These are phyloP conservation scores for Dendrocopos noguchii DNA, from an alignment of 2,113 vertebrate genomes.

Conservation along the genomic window DNA sequence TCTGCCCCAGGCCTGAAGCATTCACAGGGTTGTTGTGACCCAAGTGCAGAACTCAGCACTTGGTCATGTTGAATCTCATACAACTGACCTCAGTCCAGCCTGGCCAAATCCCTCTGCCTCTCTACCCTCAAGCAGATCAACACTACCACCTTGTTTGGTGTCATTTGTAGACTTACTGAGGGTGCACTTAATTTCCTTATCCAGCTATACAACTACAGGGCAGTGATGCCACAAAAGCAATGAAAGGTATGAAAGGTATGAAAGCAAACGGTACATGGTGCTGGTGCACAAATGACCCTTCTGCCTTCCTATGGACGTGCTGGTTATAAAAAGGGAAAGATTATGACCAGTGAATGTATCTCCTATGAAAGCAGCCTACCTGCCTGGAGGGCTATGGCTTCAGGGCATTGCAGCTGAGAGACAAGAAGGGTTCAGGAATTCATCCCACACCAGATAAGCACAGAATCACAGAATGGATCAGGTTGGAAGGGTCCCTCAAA, in stretches of 20 bases:
- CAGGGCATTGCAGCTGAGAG: neutral
- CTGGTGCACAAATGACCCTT: neutral
- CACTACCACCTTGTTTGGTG: too few relatives aligned
- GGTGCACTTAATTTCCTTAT: too few relatives aligned
- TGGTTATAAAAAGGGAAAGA: neutral
- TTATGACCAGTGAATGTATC: neutral
- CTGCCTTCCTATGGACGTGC: neutral
- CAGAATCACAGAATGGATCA: neutral
- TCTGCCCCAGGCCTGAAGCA: too few relatives aligned
- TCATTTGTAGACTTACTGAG: too few relatives aligned
- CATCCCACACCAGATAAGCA: neutral
- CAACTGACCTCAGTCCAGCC: too few relatives aligned
- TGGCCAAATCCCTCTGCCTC: too few relatives aligned
- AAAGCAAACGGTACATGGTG: neutral
- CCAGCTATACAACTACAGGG: neutral
- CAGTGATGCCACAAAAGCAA: neutral
- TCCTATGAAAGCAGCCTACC: neutral
- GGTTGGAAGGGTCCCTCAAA: neutral
- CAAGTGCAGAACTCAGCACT: too few relatives aligned
- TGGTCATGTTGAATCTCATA: too few relatives aligned
- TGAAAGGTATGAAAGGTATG: fast-evolving
- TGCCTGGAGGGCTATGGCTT: neutral
- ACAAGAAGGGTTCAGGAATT: neutral
- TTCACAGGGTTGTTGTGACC: too few relatives aligned
- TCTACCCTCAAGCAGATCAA: too few relatives aligned